Conservation (phyloP, 1,140 invertebrate species). For the Semibalanus balanoides region DNA sequence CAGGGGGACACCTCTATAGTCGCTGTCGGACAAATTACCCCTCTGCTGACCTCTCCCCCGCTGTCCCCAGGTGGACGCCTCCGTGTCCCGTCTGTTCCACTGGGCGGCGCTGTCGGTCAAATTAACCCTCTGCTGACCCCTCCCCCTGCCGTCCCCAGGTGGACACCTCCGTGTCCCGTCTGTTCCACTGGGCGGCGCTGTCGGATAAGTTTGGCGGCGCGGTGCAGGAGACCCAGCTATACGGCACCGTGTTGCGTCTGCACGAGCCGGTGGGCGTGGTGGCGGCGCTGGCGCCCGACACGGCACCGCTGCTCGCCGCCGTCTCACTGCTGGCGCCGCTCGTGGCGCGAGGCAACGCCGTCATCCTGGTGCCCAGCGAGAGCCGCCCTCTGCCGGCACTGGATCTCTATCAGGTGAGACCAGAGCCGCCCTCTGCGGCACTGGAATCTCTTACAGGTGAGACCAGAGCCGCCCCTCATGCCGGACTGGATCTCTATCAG, state of each 20-base stretch:
- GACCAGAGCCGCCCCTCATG: no score
- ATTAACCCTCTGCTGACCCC: slow-evolving; percentile 16
- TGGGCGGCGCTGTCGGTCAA: slow-evolving; percentile 37
- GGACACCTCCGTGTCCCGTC: slow-evolving; percentile 28
- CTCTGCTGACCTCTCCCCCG: no score
- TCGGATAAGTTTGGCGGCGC: slow-evolving; percentile 35
- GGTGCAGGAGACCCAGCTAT: slow-evolving; percentile 35
- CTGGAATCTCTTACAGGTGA: no score
- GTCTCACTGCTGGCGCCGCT: slow-evolving; percentile 34
- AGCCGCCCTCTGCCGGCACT: slow-evolving; percentile 30
- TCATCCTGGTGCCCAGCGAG: slow-evolving; percentile 35
- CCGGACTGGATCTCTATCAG: no score
- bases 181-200: slow-evolving; percentile 36
- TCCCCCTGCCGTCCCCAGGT: slow-evolving; percentile 23
- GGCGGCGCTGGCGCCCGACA: slow-evolving; percentile 35
- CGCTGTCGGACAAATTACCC: slow-evolving; percentile 21
- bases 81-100: slow-evolving; percentile 32
- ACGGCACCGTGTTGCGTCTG: slow-evolving; percentile 31
- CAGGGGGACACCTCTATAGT: no score
- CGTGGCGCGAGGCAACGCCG: slow-evolving; percentile 33
- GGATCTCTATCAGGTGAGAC: slow-evolving; percentile 34
- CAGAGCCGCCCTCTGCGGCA: no score
- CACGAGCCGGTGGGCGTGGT: slow-evolving; percentile 37
- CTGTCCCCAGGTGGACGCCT: slow-evolving; percentile 22
- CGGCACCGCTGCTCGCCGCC: slow-evolving; percentile 32